These are phyloP conservation scores for Drosophila ananassae DNA, from an alignment of 1,140 invertebrate species.

Conservation along the genomic window DNA sequence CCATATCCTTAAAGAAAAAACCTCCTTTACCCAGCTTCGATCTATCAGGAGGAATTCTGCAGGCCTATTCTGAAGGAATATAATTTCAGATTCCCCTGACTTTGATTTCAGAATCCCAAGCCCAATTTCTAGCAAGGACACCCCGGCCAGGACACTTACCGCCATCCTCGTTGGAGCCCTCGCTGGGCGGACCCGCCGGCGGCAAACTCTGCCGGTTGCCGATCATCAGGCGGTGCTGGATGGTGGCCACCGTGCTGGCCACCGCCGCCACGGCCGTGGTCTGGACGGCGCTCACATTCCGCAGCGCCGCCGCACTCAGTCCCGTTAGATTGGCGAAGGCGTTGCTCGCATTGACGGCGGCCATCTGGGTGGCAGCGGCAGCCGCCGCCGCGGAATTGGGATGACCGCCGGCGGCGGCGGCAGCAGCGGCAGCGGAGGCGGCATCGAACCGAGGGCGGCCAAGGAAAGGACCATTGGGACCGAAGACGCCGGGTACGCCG, in stretches of 20 bases:
- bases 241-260: conserved; percentile 75
- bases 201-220: conserved; percentile 78
- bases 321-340: conserved; percentile 83
- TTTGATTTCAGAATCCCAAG: too few relatives aligned
- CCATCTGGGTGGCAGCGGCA: conserved; percentile 74
- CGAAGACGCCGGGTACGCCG: conserved; percentile 85
- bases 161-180: conserved; percentile 86
- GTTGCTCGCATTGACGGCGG: conserved; percentile 79
- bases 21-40: too few relatives aligned
- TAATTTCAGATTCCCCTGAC: too few relatives aligned
- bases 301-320: conserved; percentile 75
- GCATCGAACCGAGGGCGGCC: conserved; percentile 71
- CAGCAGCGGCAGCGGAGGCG: conserved; percentile 26
- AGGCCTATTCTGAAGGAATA: too few relatives aligned
- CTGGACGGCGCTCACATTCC: conserved; percentile 77
- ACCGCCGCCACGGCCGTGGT: conserved; percentile 80
- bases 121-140: too few relatives aligned
- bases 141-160: conserved; percentile 69
- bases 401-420: conserved; percentile 44
- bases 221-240: conserved; percentile 81
- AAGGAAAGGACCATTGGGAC: conserved; percentile 80
- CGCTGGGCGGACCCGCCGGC: conserved; percentile 85
- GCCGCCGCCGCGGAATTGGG: conserved; percentile 64
- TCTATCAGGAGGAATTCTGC: too few relatives aligned
- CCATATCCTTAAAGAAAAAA: too few relatives aligned